Evolutionary conservation across 2,113 vertebrate species (phyloP).

Genomic region (Mixornis gularis): DNA sequence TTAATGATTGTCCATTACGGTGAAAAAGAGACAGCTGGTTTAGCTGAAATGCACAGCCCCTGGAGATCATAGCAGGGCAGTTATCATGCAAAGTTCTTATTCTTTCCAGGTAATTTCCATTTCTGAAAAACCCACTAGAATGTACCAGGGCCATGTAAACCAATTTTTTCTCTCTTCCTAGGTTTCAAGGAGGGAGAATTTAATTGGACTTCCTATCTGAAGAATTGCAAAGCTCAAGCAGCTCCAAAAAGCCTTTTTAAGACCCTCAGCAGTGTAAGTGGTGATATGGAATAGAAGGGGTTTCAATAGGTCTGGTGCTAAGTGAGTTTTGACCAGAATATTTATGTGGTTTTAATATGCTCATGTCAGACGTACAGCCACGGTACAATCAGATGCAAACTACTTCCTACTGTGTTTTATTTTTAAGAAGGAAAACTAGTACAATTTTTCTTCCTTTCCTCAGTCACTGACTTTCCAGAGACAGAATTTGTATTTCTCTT

Average conservation of each 20-base stretch:
- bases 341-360: background rate
- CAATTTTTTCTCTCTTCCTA: slow-evolving; percentile 46
- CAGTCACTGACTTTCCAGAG: background rate
- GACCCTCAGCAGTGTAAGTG: slow-evolving; percentile 82
- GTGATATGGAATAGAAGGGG: background rate
- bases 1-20: slow-evolving; percentile 23
- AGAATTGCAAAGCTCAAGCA: slow-evolving; percentile 85
- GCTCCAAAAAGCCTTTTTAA: slow-evolving; percentile 89
- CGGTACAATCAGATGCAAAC: background rate
- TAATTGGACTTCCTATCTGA: slow-evolving; percentile 87
- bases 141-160: background rate
- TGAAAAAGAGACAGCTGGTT: background rate
- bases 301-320: background rate
- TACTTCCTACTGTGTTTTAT: slow-evolving; percentile 13
- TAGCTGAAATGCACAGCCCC: background rate
- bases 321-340: background rate
- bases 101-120: slow-evolving; percentile 27
- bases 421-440: background rate
- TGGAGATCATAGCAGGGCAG: background rate
- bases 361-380: background rate
- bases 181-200: slow-evolving; percentile 89
- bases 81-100: slow-evolving; percentile 19
- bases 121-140: slow-evolving; percentile 28
- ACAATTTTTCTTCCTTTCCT: slow-evolving; percentile 14
- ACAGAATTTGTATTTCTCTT: slow-evolving; percentile 12